Base-by-base conservation (phyloP, 2,797 vertebrate species). In the Tenualosa thibaudeaui region DNA sequence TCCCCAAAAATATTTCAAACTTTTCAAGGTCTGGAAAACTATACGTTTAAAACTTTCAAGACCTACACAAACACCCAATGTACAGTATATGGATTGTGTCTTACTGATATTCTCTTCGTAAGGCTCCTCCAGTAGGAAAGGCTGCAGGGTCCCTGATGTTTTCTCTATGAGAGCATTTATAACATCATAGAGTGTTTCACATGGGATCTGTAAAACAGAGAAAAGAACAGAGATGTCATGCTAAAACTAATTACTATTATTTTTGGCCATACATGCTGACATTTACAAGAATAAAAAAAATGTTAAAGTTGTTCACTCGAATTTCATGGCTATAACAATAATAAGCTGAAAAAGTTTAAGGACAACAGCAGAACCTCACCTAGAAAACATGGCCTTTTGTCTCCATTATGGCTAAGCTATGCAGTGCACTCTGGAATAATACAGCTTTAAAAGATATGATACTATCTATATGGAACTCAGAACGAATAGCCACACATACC, bases 51-150 rank as follows among this genome's bases (percentile, higher is more conserved):
- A 12, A 51, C 7, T 9, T 9, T 51, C 10, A 51, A 51, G 50
- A 12, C 50, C 50, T 51, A 9, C 50, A 46, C 1, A 46, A 4
- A 46, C 1, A 46, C 7, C 50, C 50, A 51, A 51, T 51, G 10
- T 1, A 51, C 50, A 46, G 31, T 2, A 13, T 54, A 10, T 13
- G 31, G 46, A 81, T n/a, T 19, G 43, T 9, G 31, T 89, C 96
- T 90, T 89, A 97, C 97, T 96, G 88, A 98, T 95, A 78, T 94
- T 96, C 86, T 96, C 95, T 88, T 97, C 96, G 0, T 97, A 97
- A 46, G 96, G 95, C 83, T 95, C 94, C 15, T 95, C 95, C 81
- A 96, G 90, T 3, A 96, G 90, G 83, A 97, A 97, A 7, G 97
- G 97, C 84, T 94, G 93, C 24, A 97, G 93, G 2, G 93, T 93